Conservation (phyloP, 2,797 vertebrate species). For the Zenarchopterus dispar region DNA sequence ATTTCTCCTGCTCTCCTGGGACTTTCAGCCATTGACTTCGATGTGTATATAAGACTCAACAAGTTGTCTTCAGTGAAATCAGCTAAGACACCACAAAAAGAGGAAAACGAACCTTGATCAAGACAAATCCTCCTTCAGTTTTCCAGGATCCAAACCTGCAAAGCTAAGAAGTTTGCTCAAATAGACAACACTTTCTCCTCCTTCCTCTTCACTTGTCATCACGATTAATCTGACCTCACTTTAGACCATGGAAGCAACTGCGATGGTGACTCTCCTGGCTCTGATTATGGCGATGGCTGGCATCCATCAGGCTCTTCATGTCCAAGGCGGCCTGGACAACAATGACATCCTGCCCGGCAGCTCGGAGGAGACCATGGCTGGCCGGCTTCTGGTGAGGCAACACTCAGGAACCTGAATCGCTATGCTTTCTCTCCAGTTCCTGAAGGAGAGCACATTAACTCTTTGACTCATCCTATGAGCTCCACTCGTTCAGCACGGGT, state of each 20-base stretch:
- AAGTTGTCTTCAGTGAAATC: slow-evolving; percentile 20
- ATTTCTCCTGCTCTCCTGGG: slow-evolving; percentile 46
- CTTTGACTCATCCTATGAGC: background rate
- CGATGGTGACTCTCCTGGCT: slow-evolving; percentile 71
- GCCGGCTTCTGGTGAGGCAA: slow-evolving; percentile 76
- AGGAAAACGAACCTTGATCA: slow-evolving; percentile 16
- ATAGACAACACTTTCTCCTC: background rate
- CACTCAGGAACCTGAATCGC: slow-evolving; percentile 14
- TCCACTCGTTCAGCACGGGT: background rate
- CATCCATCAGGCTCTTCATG: slow-evolving; percentile 68
- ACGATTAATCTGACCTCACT: slow-evolving; percentile 13
- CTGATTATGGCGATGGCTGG: slow-evolving; percentile 73
- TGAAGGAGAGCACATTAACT: background rate
- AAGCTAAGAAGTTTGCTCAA: slow-evolving; percentile 5
- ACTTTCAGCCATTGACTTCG: background rate
- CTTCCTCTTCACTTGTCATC: slow-evolving; percentile 3
- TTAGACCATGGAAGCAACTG: slow-evolving; percentile 73
- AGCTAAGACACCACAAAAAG: slow-evolving; percentile 8
- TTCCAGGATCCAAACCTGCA: background rate
- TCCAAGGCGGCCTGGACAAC: slow-evolving; percentile 63
- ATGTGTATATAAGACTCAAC: slow-evolving; percentile 67
- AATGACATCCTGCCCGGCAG: slow-evolving; percentile 48
- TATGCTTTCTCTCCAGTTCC: background rate
- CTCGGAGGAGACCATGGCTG: slow-evolving; percentile 64
- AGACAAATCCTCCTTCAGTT: slow-evolving; percentile 5